phyloP scores from a whole-genome alignment of 2,113 vertebrate species.

The Ranitomeya variabilis region DNA sequence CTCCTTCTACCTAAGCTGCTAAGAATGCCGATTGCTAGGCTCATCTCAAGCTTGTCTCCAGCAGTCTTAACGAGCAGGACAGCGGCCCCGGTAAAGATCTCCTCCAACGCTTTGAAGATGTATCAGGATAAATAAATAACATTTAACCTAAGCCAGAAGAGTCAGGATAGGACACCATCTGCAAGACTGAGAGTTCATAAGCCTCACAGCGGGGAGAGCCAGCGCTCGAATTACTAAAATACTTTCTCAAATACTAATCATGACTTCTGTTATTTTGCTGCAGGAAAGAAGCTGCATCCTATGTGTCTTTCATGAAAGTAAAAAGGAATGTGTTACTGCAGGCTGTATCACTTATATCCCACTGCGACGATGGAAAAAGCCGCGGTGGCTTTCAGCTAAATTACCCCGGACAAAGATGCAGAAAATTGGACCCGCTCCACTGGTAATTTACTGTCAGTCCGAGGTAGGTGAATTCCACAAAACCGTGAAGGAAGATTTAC shows the following conservation, averaged over 20 bases:
- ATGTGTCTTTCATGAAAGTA: slow-evolving; percentile 7
- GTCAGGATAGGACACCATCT: slow-evolving; percentile 32
- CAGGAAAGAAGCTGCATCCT: not conserved
- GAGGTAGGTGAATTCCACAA: not conserved
- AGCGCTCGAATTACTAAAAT: slow-evolving; percentile 32
- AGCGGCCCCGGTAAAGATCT: slow-evolving; percentile 3
- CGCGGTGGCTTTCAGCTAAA: slow-evolving; percentile 14
- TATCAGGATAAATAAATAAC: slow-evolving; percentile 38
- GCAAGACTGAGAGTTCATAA: slow-evolving; percentile 24
- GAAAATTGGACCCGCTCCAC: not conserved
- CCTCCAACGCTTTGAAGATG: slow-evolving; percentile 31
- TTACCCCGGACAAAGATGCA: slow-evolving; percentile 28
- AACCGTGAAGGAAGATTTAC: not conserved
- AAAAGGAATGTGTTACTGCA: slow-evolving; percentile 39
- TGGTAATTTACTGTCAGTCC: slow-evolving; percentile 6
- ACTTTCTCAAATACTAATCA: slow-evolving; percentile 41
- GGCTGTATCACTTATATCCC: slow-evolving; percentile 25
- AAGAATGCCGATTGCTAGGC: slow-evolving; percentile 15
- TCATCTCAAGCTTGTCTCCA: not conserved
- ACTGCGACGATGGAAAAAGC: slow-evolving; percentile 21
- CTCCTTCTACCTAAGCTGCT: not conserved
- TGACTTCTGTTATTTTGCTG: slow-evolving; percentile 45
- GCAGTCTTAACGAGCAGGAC: slow-evolving; percentile 11
- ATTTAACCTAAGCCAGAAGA: slow-evolving; percentile 45
- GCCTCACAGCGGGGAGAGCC: slow-evolving; percentile 41